These are phyloP conservation scores for Campoletis sonorensis DNA, from an alignment of 1,140 invertebrate genomes.

Conservation along the genomic window DNA sequence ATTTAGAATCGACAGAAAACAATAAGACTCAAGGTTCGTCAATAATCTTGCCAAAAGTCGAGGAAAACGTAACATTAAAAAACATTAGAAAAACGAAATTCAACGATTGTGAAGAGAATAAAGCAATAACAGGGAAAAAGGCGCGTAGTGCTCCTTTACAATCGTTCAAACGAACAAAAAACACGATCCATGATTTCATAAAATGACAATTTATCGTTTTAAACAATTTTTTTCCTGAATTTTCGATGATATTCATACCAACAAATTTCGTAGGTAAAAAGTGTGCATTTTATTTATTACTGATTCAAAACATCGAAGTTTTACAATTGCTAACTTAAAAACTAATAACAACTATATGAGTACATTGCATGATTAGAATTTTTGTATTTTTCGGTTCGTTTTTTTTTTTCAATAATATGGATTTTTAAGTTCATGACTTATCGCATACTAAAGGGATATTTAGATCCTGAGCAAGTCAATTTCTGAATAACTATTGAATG, in stretches of 20 bases:
- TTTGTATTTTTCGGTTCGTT: neutral
- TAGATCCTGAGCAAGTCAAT: neutral
- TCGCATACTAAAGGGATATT: neutral
- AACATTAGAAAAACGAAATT: neutral
- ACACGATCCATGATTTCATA: constrained; percentile 47
- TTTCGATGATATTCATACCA: neutral
- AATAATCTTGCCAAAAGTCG: neutral
- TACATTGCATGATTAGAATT: constrained; percentile 45
- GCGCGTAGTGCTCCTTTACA: neutral
- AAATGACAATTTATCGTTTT: neutral
- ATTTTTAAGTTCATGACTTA: neutral
- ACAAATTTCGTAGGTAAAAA: constrained; percentile 56
- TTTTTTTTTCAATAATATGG: neutral
- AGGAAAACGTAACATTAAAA: neutral
- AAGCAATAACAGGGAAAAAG: neutral
- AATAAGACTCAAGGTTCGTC: neutral
- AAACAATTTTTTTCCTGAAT: constrained; percentile 19
- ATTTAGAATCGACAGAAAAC: neutral
- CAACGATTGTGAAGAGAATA: neutral
- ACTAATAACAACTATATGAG: constrained; percentile 53
- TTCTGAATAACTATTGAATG: neutral
- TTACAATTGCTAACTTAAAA: constrained; percentile 59
- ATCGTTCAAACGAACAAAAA: constrained; percentile 46
- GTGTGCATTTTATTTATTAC: constrained; percentile 61
- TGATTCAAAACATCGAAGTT: constrained; percentile 58